Conservation (phyloP, 2,888 invertebrate genomes). For the Plusia festucae region DNA sequence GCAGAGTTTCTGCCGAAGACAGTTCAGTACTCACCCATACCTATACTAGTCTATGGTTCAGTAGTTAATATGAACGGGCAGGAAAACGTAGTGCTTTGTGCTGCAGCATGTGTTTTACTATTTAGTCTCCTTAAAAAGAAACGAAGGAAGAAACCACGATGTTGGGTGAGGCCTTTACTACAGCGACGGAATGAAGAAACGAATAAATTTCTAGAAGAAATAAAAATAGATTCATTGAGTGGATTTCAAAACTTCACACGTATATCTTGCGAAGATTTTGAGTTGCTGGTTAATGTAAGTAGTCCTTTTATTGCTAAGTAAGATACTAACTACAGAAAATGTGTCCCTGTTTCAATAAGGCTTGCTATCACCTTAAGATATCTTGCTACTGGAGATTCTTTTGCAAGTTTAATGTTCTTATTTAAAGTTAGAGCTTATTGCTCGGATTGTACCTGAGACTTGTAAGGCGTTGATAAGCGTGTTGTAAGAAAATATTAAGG, state of each 20-base stretch:
- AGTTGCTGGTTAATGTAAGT: slow-evolving; percentile 20
- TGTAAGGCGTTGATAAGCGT: slow-evolving; percentile 34
- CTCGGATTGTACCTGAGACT: slow-evolving; percentile 40
- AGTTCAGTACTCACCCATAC: too few species aligned
- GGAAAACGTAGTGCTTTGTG: slow-evolving; percentile 49
- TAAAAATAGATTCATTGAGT: slow-evolving; percentile 45
- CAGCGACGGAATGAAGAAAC: slow-evolving; percentile 47
- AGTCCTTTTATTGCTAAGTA: slow-evolving; percentile 37
- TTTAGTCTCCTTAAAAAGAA: slow-evolving; percentile 41
- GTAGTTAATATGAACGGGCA: too few species aligned
- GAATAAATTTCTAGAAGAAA: slow-evolving; percentile 49
- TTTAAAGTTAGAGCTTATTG: slow-evolving; percentile 44
- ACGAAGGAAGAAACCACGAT: slow-evolving; percentile 50
- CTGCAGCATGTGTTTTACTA: slow-evolving; percentile 46
- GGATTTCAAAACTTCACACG: slow-evolving; percentile 43
- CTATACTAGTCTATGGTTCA: too few species aligned
- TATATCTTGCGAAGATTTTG: slow-evolving; percentile 42
- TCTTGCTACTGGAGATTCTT: slow-evolving; percentile 42
- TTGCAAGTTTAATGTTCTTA: slow-evolving; percentile 36
- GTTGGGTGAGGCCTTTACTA: slow-evolving; percentile 46
- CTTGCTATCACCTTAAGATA: slow-evolving; percentile 48
- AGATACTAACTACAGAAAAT: slow-evolving; percentile 43
- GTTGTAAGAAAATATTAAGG: slow-evolving; percentile 44
- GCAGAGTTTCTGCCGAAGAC: slow-evolving; percentile 32
- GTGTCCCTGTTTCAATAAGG: slow-evolving; percentile 42